These are phyloP conservation scores for Parazoanthus atlanticus DNA, from an alignment of 92 coral and sea anemone genomes.

Conservation along the genomic window DNA sequence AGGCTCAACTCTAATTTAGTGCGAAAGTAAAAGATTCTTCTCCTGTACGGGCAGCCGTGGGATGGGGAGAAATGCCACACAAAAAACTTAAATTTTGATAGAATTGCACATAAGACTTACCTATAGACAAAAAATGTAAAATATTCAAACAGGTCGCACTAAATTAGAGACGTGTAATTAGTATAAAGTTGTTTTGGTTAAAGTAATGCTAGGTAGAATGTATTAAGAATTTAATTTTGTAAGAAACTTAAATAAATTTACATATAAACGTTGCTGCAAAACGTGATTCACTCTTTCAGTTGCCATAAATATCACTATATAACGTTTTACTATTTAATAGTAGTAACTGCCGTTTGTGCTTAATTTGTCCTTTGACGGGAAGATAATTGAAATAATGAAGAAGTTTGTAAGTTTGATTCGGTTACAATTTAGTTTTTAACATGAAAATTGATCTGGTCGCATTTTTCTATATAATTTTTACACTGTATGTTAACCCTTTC, in stretches of 20 bases:
- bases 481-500: too few species aligned
- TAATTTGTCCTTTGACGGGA: too few species aligned
- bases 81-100: not conserved
- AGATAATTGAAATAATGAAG: too few species aligned
- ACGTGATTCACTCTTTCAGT: not conserved
- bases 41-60: not conserved
- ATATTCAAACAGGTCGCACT: conserved; percentile 27
- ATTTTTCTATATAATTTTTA: too few species aligned
- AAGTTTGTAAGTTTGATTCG: too few species aligned
- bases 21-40: conserved; percentile 16
- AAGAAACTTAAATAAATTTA: not conserved
- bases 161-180: conserved; percentile 32
- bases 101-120: not conserved
- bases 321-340: too few species aligned
- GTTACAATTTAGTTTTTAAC: too few species aligned
- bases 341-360: too few species aligned
- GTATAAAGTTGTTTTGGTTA: conserved; percentile 20
- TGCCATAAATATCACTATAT: not conserved
- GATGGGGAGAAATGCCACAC: not conserved
- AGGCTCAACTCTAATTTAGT: conserved; percentile 42
- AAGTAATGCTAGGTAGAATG: not conserved
- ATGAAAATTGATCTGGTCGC: too few species aligned
- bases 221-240: not conserved
- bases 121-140: not conserved
- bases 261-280: not conserved